These are phyloP conservation scores for Siniperca knerii DNA, from an alignment of 2,113 vertebrate species.

Conservation along the genomic window DNA sequence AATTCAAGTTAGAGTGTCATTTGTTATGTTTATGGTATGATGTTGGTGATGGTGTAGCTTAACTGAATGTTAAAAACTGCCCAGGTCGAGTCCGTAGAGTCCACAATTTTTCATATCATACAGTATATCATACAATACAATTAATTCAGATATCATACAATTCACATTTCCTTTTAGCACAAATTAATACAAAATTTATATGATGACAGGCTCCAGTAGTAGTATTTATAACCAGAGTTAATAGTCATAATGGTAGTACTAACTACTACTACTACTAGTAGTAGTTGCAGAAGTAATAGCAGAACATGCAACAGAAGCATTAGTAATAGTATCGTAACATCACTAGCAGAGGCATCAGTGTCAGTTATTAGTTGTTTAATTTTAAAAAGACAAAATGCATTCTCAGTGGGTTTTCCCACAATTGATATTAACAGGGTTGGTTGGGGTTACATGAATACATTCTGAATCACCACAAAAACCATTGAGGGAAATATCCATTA, in stretches of 20 bases:
- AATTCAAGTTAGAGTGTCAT: neutral
- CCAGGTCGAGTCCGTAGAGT: no score
- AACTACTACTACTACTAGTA: neutral
- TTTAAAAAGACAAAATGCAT: neutral
- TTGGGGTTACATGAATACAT: slow-evolving; percentile 11
- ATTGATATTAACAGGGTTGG: slow-evolving; percentile 25
- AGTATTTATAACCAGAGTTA: neutral
- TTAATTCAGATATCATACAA: neutral
- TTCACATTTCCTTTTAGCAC: neutral
- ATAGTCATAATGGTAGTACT: neutral
- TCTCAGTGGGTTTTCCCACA: slow-evolving; percentile 6
- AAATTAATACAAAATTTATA: neutral
- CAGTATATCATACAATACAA: no score
- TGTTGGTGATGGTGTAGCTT: neutral
- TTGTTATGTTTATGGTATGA: neutral
- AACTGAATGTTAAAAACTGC: neutral
- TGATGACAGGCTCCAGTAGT: neutral
- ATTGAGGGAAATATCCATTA: slow-evolving; percentile 23
- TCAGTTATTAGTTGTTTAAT: slow-evolving; percentile 15
- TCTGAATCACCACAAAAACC: slow-evolving; percentile 42
- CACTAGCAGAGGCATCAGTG: neutral
- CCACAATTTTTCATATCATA: neutral
- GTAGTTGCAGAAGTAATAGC: neutral
- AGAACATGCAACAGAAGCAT: neutral
- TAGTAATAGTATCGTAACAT: neutral